Conservation (phyloP, 2,113 vertebrate species). For the Raja brachyura region DNA sequence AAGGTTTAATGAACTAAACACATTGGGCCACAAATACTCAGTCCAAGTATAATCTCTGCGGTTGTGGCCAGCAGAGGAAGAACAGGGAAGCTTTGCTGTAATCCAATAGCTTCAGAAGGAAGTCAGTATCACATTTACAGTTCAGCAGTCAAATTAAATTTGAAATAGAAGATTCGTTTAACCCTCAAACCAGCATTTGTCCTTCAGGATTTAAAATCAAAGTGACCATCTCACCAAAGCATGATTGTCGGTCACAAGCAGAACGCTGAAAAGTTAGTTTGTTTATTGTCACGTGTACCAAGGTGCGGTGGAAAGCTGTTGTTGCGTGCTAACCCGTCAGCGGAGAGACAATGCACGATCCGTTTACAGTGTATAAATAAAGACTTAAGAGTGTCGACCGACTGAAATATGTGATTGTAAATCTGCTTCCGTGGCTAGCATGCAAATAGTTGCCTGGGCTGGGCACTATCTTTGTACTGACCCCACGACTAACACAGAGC, state of each 20-base stretch:
- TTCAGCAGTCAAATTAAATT: conserved; percentile 30
- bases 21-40: neutral
- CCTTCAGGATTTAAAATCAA: neutral
- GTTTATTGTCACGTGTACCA: no score
- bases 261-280: neutral
- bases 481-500: neutral
- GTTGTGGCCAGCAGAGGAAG: neutral
- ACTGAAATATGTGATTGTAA: no score
- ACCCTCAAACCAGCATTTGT: neutral
- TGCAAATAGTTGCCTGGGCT: no score
- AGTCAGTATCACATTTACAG: conserved; percentile 10
- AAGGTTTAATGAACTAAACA: neutral
- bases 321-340: no score
- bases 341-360: no score
- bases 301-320: no score
- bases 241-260: neutral
- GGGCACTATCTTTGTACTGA: neutral
- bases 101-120: conserved; percentile 15
- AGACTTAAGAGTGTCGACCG: no score
- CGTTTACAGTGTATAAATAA: no score
- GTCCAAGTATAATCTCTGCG: neutral
- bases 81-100: neutral
- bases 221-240: neutral
- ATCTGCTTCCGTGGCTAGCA: no score
- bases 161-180: conserved; percentile 5